phyloP scores from a whole-genome alignment of 2,797 vertebrate genomes.

The Platalea minor region DNA sequence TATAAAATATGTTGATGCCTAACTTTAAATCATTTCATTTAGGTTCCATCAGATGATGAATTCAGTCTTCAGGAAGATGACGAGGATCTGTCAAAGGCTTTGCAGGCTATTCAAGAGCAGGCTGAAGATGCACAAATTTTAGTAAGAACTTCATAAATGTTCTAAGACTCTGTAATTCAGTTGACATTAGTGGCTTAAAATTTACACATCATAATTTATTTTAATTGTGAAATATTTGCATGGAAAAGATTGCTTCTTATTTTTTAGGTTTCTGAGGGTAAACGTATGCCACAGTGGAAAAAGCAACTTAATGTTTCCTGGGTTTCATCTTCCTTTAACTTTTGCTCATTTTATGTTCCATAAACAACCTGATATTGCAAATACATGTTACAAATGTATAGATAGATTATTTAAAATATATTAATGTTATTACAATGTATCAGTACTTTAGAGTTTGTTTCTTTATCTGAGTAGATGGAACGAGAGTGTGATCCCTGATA shows the following conservation, averaged over 20 bases:
- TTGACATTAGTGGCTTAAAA: neutral
- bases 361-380: neutral
- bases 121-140: conserved; percentile 56
- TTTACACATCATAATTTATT: neutral
- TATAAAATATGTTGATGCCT: neutral
- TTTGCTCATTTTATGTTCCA: neutral
- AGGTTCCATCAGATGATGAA: conserved; percentile 77
- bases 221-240: neutral
- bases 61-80: conserved; percentile 76
- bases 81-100: conserved; percentile 77
- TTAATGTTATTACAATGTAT: neutral
- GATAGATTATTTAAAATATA: neutral
- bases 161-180: neutral
- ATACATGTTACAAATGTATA: neutral
- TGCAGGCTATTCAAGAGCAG: conserved; percentile 70
- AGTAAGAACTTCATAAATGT: conserved; percentile 54
- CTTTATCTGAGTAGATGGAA: neutral
- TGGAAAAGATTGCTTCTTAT: neutral
- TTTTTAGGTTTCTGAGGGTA: neutral
- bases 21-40: neutral
- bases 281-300: neutral
- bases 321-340: neutral
- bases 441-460: neutral
- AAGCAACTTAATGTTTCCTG: neutral
- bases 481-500: neutral